A percentile compares a stretch with the other conserved stretches of the same genome.
phyloP scores from a whole-genome alignment of 2,888 invertebrate species.

The Syrphus vitripennis region DNA sequence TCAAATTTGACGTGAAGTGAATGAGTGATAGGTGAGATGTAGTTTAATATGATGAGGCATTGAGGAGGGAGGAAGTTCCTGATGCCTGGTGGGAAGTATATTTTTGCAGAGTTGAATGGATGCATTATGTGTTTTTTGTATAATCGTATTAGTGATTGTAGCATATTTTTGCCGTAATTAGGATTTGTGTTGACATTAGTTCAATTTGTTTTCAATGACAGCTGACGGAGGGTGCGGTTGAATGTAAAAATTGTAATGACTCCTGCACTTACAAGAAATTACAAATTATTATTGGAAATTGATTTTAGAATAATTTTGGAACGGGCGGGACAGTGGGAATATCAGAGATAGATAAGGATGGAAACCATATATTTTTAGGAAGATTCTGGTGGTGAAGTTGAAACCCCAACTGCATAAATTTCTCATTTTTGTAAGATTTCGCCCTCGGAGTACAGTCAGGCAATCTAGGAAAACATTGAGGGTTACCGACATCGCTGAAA shows the following conservation, averaged over 20 bases:
- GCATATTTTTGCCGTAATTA: constrained; percentile 49
- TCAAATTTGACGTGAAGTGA: constrained; percentile 67
- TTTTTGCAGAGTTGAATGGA: constrained; percentile 3
- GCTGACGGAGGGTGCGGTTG: background rate
- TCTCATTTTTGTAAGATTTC: too few relatives aligned
- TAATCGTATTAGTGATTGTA: background rate
- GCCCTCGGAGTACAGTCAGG: too few relatives aligned
- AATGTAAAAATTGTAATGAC: background rate
- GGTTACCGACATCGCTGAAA: too few relatives aligned
- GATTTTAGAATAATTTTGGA: background rate
- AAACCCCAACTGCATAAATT: too few relatives aligned
- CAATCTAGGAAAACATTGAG: too few relatives aligned
- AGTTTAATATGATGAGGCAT: constrained; percentile 7
- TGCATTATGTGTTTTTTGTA: background rate
- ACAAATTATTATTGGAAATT: background rate
- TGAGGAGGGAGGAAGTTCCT: background rate
- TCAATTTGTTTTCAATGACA: constrained; percentile 46
- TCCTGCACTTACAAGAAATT: background rate
- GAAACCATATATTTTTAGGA: too few relatives aligned
- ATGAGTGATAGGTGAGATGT: constrained; percentile 61
- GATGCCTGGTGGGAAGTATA: constrained; percentile 22
- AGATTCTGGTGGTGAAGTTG: too few relatives aligned
- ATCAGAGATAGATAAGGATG: too few relatives aligned
- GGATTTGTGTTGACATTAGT: constrained; percentile 55
- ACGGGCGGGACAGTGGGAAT: too few relatives aligned